Conservation (phyloP, 2,797 vertebrate genomes). For the Etheostoma perlongum region DNA sequence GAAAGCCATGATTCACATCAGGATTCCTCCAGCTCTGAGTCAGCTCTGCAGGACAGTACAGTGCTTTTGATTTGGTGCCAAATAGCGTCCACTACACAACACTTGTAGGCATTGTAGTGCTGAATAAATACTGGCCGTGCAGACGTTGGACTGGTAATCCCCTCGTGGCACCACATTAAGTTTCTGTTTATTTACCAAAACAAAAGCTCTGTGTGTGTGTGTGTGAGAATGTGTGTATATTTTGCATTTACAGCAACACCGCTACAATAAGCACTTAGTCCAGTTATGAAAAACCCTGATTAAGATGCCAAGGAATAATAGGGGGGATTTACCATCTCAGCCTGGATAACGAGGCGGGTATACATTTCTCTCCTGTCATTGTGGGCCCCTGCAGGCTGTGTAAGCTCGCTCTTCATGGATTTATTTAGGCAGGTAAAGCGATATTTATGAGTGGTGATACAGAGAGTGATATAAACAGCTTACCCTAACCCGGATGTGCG, state of each 20-base stretch:
- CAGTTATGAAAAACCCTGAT: slow-evolving; percentile 70
- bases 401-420: slow-evolving; percentile 67
- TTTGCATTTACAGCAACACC: slow-evolving; percentile 51
- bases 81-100: background rate
- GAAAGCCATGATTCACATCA: slow-evolving; percentile 5
- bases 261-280: slow-evolving; percentile 45
- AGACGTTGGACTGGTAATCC: slow-evolving; percentile 57
- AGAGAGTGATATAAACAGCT: slow-evolving; percentile 65
- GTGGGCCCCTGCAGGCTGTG: slow-evolving; percentile 54
- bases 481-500: slow-evolving; percentile 55
- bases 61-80: slow-evolving; percentile 28
- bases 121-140: slow-evolving; percentile 53
- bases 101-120: slow-evolving; percentile 26
- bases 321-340: slow-evolving; percentile 67
- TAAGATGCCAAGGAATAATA: slow-evolving; percentile 66
- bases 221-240: slow-evolving; percentile 51
- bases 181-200: slow-evolving; percentile 66
- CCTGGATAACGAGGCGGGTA: slow-evolving; percentile 66
- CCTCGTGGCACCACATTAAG: slow-evolving; percentile 53
- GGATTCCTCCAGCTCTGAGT: slow-evolving; percentile 21
- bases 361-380: slow-evolving; percentile 59
- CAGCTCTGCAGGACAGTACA: slow-evolving; percentile 8
- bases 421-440: slow-evolving; percentile 53
- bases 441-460: slow-evolving; percentile 56
- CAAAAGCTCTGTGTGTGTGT: slow-evolving; percentile 51